phyloP scores from a whole-genome alignment of 92 coral and sea anemone species.

The Virgularia gustaviana region DNA sequence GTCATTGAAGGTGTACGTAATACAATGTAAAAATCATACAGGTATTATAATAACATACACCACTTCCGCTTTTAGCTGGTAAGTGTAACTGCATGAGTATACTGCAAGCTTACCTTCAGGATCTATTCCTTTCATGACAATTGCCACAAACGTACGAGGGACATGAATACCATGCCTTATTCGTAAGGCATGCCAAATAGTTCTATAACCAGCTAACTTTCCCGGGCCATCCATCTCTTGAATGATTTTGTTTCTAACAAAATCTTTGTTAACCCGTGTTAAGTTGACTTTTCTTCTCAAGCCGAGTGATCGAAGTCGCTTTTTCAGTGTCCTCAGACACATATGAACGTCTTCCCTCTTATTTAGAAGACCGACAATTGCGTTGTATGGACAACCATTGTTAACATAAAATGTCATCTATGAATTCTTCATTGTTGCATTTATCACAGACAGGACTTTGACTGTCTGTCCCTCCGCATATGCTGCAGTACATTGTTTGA shows the following conservation, averaged over 20 bases:
- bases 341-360: conserved; percentile 38
- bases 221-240: conserved; percentile 48
- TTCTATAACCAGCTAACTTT: conserved; percentile 34
- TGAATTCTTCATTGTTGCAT: conserved; percentile 28
- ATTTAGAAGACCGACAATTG: conserved; percentile 36
- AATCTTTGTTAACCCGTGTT: conserved; percentile 3
- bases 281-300: conserved; percentile 37
- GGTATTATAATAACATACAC: no score
- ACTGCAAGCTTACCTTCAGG: no score
- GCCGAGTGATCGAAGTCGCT: conserved; percentile 45
- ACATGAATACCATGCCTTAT: conserved; percentile 35
- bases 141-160: conserved; percentile 35
- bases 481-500: neutral
- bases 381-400: conserved; percentile 42
- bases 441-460: neutral
- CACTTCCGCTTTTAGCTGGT: no score
- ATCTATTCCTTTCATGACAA: conserved; percentile 41
- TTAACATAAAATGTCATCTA: conserved; percentile 37
- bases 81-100: no score
- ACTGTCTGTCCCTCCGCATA: neutral
- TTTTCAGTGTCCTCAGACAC: conserved; percentile 45
- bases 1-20: no score
- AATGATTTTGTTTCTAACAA: conserved; percentile 15
- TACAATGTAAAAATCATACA: no score
- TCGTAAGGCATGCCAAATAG: conserved; percentile 43